These are phyloP conservation scores for Takifugu bimaculatus DNA, from an alignment of 2,113 vertebrate species.

Conservation along the genomic window DNA sequence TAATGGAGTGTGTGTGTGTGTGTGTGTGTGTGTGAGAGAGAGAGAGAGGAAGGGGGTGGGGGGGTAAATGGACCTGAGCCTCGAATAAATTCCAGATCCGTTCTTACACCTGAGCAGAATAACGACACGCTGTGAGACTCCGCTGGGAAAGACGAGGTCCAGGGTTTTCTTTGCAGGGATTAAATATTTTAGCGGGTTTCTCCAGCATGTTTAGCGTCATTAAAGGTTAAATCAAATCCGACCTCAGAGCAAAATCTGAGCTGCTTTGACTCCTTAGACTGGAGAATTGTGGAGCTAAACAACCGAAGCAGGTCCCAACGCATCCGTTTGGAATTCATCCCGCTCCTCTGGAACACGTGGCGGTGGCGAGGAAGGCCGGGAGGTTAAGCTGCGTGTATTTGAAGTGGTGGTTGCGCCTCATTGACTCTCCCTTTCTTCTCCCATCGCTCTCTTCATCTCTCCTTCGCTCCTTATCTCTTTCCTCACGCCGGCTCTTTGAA, in stretches of 20 bases:
- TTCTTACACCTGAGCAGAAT: conserved; percentile 17
- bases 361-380: conserved; percentile 26
- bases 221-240: conserved; percentile 27
- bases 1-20: conserved; percentile 9
- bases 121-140: neutral
- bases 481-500: conserved; percentile 47
- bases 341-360: conserved; percentile 32
- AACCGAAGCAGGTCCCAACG: too few species aligned
- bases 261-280: too few species aligned
- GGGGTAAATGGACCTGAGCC: neutral
- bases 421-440: conserved; percentile 44
- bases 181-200: conserved; percentile 23
- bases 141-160: conserved; percentile 1
- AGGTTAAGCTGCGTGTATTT: conserved; percentile 60
- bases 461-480: neutral
- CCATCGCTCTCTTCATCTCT: conserved; percentile 12
- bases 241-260: too few species aligned
- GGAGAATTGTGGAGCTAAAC: too few species aligned
- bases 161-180: neutral
- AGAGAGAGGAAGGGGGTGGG: neutral
- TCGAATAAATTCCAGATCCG: neutral
- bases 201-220: conserved; percentile 26
- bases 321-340: conserved; percentile 22
- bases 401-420: conserved; percentile 58
- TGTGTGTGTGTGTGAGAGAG: neutral